phyloP scores from a whole-genome alignment of 2,113 vertebrate species.

The Paradisaea rubra region DNA sequence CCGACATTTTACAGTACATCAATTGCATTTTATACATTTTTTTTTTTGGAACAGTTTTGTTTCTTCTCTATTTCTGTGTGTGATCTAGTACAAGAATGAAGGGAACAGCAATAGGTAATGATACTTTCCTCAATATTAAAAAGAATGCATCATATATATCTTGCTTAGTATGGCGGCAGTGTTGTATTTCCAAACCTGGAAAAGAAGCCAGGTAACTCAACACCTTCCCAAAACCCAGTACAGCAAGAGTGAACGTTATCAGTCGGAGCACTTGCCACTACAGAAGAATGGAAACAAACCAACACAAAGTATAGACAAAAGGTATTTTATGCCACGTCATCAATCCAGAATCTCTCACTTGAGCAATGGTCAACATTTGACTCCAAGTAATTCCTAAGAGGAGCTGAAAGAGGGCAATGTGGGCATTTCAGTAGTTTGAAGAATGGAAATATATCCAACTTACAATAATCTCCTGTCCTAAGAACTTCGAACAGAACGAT shows the following conservation, averaged over 20 bases:
- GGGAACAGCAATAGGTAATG: slow-evolving; percentile 12
- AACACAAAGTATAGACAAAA: slow-evolving; percentile 42
- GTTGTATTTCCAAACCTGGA: slow-evolving; percentile 4
- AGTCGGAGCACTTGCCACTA: not conserved
- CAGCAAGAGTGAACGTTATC: not conserved
- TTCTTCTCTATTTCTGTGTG: slow-evolving; percentile 55
- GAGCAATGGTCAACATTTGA: slow-evolving; percentile 17
- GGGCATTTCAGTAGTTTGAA: not conserved
- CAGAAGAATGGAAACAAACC: slow-evolving; percentile 42
- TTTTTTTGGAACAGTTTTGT: slow-evolving; percentile 51
- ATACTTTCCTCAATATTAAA: slow-evolving; percentile 30
- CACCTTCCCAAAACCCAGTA: slow-evolving; percentile 11
- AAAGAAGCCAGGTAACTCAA: slow-evolving; percentile 20
- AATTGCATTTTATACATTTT: slow-evolving; percentile 46
- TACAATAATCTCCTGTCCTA: not conserved
- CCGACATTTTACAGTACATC: slow-evolving; percentile 51
- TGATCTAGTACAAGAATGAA: slow-evolving; percentile 20
- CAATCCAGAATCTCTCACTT: not conserved
- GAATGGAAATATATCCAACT: slow-evolving; percentile 13
- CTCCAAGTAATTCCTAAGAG: not conserved
- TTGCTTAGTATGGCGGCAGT: not conserved
- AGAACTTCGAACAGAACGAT: not conserved
- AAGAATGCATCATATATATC: slow-evolving; percentile 3
- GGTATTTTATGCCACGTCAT: not conserved
- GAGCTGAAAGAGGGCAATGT: not conserved